Evolutionary conservation across 2,797 vertebrate species (phyloP).

Genomic region (Catamblyrhynchus diadema): DNA sequence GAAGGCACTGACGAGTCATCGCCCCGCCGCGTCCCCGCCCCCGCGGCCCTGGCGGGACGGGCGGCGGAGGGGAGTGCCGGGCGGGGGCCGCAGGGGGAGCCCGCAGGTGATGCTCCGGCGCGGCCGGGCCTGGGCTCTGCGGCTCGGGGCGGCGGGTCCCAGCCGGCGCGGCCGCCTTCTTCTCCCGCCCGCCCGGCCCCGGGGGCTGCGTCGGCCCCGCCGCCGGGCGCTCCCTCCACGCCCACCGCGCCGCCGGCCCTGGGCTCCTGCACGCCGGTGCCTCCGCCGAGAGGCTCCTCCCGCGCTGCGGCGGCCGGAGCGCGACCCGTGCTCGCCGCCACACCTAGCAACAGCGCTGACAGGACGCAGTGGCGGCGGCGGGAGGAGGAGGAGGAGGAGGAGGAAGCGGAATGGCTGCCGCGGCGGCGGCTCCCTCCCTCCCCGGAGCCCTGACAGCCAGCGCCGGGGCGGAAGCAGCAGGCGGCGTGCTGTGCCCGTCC

Average conservation of each 20-base stretch:
- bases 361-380: slow-evolving; percentile 81
- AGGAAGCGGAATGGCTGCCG: slow-evolving; percentile 81
- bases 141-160: background rate
- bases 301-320: slow-evolving; percentile 47
- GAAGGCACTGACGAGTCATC: slow-evolving; percentile 9
- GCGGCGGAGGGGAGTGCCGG: background rate
- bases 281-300: background rate
- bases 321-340: slow-evolving; percentile 83
- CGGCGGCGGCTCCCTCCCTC: slow-evolving; percentile 70
- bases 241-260: background rate
- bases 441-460: slow-evolving; percentile 72
- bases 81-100: background rate
- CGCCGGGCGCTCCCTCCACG: background rate
- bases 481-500: slow-evolving; percentile 62
- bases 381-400: background rate
- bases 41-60: background rate
- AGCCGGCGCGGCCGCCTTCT: background rate
- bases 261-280: background rate
- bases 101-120: slow-evolving; percentile 53
- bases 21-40: background rate
- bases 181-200: background rate
- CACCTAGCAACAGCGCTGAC: slow-evolving; percentile 83
- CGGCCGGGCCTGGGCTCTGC: background rate
- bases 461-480: slow-evolving; percentile 73
- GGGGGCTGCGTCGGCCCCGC: background rate